Base-by-base conservation (phyloP, 2,113 vertebrate species). In the Hemibagrus wyckioides region DNA sequence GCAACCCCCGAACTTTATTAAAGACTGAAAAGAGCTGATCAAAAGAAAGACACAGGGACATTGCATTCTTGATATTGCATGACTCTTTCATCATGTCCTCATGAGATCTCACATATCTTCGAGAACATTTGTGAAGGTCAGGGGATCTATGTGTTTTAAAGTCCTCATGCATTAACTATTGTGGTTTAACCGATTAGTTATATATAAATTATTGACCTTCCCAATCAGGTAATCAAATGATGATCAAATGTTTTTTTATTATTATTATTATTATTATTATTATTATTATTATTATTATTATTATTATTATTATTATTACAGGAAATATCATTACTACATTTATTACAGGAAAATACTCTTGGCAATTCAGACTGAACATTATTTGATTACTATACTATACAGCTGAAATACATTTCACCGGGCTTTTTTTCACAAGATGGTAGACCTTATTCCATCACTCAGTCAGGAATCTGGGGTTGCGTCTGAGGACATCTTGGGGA, bases 81-180 rank as follows among this genome's bases (percentile, higher is more conserved):
- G 79, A 54, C 36, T 81, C 52, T 86, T 86, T 86, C 63, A 86
- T 86, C 65, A 82, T 86, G 65, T 79, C 63, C 41, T 36, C 76
- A 81, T 71, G 61, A 56, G 13, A 25, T 67, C 30, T 75, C 13
- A 2, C 23, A n/a, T 7, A 48, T 23, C 25, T 75, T 44, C 23
- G 0, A 28, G 4, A 48, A 73, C 25, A 28, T 76, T 80, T 67
- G 57, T 30, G 28, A 73, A 59, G 14, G 44, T 33, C 33, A 80
- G 23, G 28, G 19, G 9, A 50, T 50, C 1, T 14, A 50, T 83
- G 39, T 65, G 41, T 50, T 63, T 82, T 30, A 63, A 81, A 39
- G 57, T 39, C 39, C 23, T 44, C 4, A 28, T 44, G 39, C 21
- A 39, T 69, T 39, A 75, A 44, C 9, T 75, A 21, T 28, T 71